Base-by-base conservation (phyloP, 2,113 vertebrate genomes). In the Salvelinus alpinus region DNA sequence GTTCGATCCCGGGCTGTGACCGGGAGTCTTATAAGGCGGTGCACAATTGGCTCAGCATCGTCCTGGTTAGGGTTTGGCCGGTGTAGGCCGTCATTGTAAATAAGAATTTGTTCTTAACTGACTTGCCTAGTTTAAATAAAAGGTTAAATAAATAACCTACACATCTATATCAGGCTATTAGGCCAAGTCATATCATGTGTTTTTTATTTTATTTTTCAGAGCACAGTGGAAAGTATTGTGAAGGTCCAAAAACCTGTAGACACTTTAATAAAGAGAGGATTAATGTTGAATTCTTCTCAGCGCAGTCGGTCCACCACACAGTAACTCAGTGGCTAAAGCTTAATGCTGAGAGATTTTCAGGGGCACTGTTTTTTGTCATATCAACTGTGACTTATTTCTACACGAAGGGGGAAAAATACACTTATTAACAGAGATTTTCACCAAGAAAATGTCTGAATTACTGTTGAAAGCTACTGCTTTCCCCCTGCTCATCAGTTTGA, bases 261-360 rank as follows among this genome's bases (percentile, higher is more conserved):
- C 80, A 78, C 85, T 91, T 90, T 91, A 90, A 91, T 91, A 92
- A 91, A 90, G 86, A 84, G 74, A 75, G 90, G 89, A 90, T 91
- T 91, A 90, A 86, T 79, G 72, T 79, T 72, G 79, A 84, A 90
- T 88, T 90, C 84, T 83, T 87, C 72, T 64, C 79, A 54, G 73
- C 85, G 85, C 69, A 29, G 75, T 81, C 78, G 9, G 14, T 78
- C 81, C 51, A 76, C 87, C 89, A 82, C 89, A 86, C 88, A 76
- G 67, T 89, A 83, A 90, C 81, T 84, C 90, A 86, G 89, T 73
- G 85, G 88, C 88, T 90, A 64, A 82, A 71, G 74, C 13, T 25
- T n/a, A 88, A 91, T 85, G 81, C 87, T 13, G 48, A 71, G 80
- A 88, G 91, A 89, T 88, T 90, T 89, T 85, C 84, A 84, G 77